These are phyloP conservation scores for Ptyas mucosa DNA, from an alignment of 2,113 vertebrate genomes.

Conservation along the genomic window DNA sequence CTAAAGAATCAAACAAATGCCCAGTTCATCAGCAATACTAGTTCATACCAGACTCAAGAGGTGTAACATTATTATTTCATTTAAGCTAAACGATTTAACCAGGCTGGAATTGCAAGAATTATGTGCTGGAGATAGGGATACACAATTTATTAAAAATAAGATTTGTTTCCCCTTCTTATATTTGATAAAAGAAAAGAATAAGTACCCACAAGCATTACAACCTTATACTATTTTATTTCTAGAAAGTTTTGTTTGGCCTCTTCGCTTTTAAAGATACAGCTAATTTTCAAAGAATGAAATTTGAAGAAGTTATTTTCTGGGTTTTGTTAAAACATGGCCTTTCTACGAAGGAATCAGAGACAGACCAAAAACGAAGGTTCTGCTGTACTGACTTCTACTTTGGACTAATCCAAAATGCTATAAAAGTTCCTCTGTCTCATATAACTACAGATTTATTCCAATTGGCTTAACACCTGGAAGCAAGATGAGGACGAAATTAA, in stretches of 20 bases:
- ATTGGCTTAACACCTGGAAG: constrained; percentile 36
- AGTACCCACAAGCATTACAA: not conserved
- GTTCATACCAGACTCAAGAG: not conserved
- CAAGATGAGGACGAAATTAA: constrained; percentile 34
- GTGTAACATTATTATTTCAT: not conserved
- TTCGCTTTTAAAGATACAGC: not conserved
- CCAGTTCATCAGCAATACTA: not conserved
- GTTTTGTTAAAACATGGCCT: not conserved
- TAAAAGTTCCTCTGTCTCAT: constrained; percentile 34
- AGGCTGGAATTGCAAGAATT: not conserved
- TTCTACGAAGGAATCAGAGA: not conserved
- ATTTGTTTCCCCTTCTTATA: not conserved
- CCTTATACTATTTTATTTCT: not conserved
- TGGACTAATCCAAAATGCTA: constrained; percentile 17
- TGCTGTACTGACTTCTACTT: constrained; percentile 21
- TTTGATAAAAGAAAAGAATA: not conserved
- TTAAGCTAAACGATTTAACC: not conserved
- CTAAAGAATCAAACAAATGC: not conserved
- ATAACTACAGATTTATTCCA: constrained; percentile 45
- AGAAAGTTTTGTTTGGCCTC: not conserved
- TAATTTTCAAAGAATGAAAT: constrained; percentile 19
- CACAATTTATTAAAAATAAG: not conserved
- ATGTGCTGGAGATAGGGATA: not conserved
- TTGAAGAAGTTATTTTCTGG: constrained; percentile 20
- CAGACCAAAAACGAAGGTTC: constrained; percentile 12